Evolutionary conservation across 2,113 vertebrate species (phyloP).

Genomic region (Rhinoptilus africanus): DNA sequence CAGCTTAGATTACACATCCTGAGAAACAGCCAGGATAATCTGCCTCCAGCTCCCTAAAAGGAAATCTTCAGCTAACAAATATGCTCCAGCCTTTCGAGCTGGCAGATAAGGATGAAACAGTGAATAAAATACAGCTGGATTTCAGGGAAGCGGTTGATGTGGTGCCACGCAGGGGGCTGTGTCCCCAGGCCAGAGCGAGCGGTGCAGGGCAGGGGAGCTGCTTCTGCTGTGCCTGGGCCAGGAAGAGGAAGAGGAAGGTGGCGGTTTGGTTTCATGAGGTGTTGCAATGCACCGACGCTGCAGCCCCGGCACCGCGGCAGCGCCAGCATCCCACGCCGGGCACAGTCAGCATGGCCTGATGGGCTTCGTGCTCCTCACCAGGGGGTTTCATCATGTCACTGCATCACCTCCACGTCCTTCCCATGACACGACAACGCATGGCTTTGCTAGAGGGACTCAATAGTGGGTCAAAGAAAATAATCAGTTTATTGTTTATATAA

Average conservation of each 20-base stretch:
- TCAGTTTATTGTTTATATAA: not conserved
- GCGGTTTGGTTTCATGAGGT: not conserved
- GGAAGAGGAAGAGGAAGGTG: not conserved
- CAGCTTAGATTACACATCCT: constrained; percentile 22
- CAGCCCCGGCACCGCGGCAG: accelerated
- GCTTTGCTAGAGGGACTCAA: not conserved
- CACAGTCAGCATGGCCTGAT: not conserved
- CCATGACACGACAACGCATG: accelerated
- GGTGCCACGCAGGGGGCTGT: not conserved
- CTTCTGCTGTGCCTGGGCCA: not conserved
- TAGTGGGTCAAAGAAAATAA: not conserved
- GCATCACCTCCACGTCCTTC: not conserved
- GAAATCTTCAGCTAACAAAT: constrained; percentile 42
- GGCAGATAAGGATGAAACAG: constrained; percentile 6
- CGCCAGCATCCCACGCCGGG: accelerated
- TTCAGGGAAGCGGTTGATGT: not conserved
- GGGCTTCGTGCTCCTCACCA: not conserved
- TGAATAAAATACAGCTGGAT: not conserved
- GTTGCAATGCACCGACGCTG: not conserved
- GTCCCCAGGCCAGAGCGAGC: not conserved
- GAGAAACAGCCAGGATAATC: constrained; percentile 24
- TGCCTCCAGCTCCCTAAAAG: not conserved
- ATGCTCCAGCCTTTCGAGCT: not conserved
- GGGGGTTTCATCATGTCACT: accelerated
- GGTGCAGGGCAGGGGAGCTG: not conserved